Conservation (phyloP, 2,797 vertebrate species). For the Rhincodon typus region DNA sequence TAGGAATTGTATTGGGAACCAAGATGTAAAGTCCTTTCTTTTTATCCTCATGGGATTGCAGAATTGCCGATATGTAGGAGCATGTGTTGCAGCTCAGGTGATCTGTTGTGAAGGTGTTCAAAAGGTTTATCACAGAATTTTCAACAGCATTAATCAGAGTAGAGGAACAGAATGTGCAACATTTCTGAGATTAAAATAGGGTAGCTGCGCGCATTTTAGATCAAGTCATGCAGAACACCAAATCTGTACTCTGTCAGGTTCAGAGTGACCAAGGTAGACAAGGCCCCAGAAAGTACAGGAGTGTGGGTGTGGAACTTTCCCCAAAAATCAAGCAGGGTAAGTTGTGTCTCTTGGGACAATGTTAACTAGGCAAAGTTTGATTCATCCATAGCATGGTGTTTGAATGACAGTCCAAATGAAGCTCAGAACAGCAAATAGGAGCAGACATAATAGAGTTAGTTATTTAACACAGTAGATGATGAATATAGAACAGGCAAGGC, state of each 20-base stretch:
- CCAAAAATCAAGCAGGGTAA: not conserved
- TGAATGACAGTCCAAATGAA: not conserved
- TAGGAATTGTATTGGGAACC: too few species aligned
- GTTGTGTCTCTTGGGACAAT: not conserved
- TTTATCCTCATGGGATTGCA: not conserved
- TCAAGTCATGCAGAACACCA: not conserved
- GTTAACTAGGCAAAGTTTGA: not conserved
- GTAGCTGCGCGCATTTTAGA: not conserved
- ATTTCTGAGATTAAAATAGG: not conserved
- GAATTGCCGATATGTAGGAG: not conserved
- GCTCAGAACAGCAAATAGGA: not conserved
- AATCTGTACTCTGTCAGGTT: not conserved
- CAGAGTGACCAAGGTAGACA: not conserved
- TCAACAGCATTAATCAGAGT: not conserved
- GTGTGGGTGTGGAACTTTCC: not conserved
- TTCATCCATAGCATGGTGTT: not conserved
- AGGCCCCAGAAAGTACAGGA: not conserved
- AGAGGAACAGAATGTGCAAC: not conserved
- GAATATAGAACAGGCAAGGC: too few species aligned
- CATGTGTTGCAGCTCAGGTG: not conserved
- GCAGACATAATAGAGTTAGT: too few species aligned
- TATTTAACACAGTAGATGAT: not conserved
- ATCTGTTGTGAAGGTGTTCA: not conserved
- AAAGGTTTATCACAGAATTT: not conserved
- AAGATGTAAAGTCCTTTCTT: too few species aligned